Evolutionary conservation across 2,888 invertebrate species (phyloP).

Genomic region (Chrysolina haemoptera): DNA sequence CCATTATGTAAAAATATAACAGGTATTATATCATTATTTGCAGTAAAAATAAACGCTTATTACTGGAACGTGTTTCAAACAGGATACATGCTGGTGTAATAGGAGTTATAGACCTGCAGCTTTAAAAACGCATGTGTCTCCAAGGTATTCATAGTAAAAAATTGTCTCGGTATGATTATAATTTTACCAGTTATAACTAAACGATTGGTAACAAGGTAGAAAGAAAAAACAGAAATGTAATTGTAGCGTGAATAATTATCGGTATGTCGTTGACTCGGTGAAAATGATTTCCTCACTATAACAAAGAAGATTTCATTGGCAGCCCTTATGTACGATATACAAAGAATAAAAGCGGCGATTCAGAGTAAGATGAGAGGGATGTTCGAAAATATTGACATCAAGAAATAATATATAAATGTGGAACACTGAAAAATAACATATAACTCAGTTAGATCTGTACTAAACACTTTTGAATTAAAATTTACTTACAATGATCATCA

Average conservation of each 20-base stretch:
- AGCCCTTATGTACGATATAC: not conserved
- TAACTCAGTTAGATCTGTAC: too few relatives aligned
- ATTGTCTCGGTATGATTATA: conserved; percentile 11
- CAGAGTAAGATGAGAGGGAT: too few relatives aligned
- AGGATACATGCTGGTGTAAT: conserved; percentile 33
- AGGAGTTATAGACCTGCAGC: conserved; percentile 19
- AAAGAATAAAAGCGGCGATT: too few relatives aligned
- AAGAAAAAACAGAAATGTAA: conserved; percentile 12
- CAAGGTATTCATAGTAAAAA: conserved; percentile 22
- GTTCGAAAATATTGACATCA: too few relatives aligned
- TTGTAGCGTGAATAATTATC: conserved; percentile 17
- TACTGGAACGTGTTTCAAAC: conserved; percentile 29
- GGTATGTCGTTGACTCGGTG: conserved; percentile 19
- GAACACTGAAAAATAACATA: too few relatives aligned
- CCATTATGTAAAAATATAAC: conserved; percentile 22
- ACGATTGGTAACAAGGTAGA: conserved; percentile 15
- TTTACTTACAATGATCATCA: too few relatives aligned
- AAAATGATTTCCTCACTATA: conserved; percentile 18
- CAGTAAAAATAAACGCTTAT: conserved; percentile 32
- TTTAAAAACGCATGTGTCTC: conserved; percentile 17
- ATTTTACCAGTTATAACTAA: conserved; percentile 20
- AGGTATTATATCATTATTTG: conserved; percentile 25
- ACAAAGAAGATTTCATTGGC: not conserved
- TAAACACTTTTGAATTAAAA: too few relatives aligned
- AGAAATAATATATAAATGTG: too few relatives aligned